phyloP scores from a whole-genome alignment of 2,797 vertebrate species.

The Myotis myotis region DNA sequence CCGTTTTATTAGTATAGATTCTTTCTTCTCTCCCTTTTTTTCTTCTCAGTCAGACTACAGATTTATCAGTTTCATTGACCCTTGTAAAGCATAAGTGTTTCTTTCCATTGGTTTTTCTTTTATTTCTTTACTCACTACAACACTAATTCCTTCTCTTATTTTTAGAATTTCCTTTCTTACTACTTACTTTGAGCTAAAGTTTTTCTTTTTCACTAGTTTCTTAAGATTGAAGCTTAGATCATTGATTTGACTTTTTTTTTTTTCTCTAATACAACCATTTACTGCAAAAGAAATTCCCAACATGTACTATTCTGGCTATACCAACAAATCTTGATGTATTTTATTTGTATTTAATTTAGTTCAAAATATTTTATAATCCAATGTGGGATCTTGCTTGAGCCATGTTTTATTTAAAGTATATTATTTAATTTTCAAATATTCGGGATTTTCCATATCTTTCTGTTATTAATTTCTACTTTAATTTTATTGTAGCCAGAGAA shows the following conservation, averaged over 20 bases:
- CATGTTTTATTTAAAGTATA: background rate
- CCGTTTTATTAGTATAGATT: background rate
- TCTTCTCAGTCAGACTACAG: background rate
- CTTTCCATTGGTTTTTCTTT: background rate
- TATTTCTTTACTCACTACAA: background rate
- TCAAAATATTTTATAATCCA: conserved; percentile 13
- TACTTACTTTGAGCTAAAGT: background rate
- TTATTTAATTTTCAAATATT: background rate
- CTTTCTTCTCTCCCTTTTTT: background rate
- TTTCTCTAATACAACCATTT: background rate
- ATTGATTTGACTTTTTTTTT: background rate
- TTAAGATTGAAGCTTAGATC: background rate
- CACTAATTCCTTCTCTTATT: background rate
- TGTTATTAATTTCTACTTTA: background rate
- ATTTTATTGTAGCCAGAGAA: background rate
- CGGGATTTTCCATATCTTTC: background rate
- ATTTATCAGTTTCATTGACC: conserved; percentile 10
- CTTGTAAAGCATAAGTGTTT: background rate
- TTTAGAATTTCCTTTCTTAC: conserved; percentile 27
- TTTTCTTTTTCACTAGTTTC: background rate
- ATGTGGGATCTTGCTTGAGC: background rate
- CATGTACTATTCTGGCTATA: background rate
- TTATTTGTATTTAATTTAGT: background rate
- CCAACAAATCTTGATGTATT: background rate
- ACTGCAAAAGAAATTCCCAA: background rate